Evolutionary conservation across 2,888 invertebrate genomes (phyloP), one percentile per base, ranked within the genome.

Genomic region (Parochlus steinenii): DNA sequence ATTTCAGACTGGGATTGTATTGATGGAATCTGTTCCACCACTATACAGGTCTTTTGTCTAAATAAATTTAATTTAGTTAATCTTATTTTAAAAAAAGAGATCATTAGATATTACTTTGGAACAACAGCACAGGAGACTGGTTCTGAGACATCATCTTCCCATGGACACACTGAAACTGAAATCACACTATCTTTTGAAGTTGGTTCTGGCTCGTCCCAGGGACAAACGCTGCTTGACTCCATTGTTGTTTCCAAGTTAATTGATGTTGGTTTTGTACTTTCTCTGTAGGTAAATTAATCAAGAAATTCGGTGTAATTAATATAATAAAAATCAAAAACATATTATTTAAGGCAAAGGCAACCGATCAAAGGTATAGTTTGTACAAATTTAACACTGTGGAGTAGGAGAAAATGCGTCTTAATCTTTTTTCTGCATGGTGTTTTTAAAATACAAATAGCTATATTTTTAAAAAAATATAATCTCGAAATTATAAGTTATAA

Each of bases 211-310:
- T 47, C 44, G 41, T 57, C 55, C 58, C 58, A 59, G 8, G 59
- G 58, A 36, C 58, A 59, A 6, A 58, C 52, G n/a, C n/a, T n/a
- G 4, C 42, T 44, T 20, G 43, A 42, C 37, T 56, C 53, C n/a
- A 46, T 41, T 3, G 55, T 50, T 6, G 52, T 46, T 41, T 55
- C 57, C 12, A 56, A 42, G 14, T 51, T 51, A 31, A 47, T 48
- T 6, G 48, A 31, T 37, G 51, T 47, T 15, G 46, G 43, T 37
- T 49, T 55, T 11, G 49, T 42, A 30, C 46, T 45, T 44, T 55
- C 55, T 45, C 55, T 56, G 39, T 10, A 30, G 31, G 33, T n/a
- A 28, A 37, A 12, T 36, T 39, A 41, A 42, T 39, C 45, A 45
- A 45, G 45, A 4, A 17, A 23, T 14, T 19, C n/a, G n/a, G n/a